These are phyloP conservation scores for Sternarchorhynchus goeldii DNA, from an alignment of 2,797 vertebrate species.

Conservation along the genomic window DNA sequence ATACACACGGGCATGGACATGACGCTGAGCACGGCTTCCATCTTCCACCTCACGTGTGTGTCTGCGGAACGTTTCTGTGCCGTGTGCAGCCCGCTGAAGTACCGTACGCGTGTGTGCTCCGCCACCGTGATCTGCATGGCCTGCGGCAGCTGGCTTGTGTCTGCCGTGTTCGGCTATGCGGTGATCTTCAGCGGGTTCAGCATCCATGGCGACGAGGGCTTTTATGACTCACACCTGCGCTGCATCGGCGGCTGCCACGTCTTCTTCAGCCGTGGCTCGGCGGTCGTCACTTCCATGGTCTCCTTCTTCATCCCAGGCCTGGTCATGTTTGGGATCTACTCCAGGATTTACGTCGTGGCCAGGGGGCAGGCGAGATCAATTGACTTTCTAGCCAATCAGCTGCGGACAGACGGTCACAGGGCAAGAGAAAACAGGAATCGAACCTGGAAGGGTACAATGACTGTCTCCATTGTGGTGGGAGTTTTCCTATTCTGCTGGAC, in stretches of 20 bases:
- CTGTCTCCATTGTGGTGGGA: slow-evolving; percentile 51
- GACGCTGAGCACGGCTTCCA: slow-evolving; percentile 66
- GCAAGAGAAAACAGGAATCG: not conserved
- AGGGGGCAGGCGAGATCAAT: slow-evolving; percentile 49
- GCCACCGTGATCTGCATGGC: slow-evolving; percentile 44
- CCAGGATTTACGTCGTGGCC: slow-evolving; percentile 51
- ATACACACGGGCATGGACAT: slow-evolving; percentile 71
- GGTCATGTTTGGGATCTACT: slow-evolving; percentile 54
- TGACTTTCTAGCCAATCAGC: slow-evolving; percentile 33
- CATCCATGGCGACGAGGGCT: slow-evolving; percentile 40
- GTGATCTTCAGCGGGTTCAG: slow-evolving; percentile 42
- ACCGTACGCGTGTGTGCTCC: slow-evolving; percentile 35
- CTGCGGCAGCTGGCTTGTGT: slow-evolving; percentile 47
- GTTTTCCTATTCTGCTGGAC: slow-evolving; percentile 56
- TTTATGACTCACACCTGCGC: slow-evolving; percentile 15
- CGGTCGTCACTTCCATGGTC: slow-evolving; percentile 40
- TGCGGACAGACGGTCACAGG: slow-evolving; percentile 28
- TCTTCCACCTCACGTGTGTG: slow-evolving; percentile 73
- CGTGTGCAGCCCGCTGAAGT: slow-evolving; percentile 52
- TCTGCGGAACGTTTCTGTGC: slow-evolving; percentile 69
- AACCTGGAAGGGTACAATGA: slow-evolving; percentile 48
- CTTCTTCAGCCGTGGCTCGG: slow-evolving; percentile 42
- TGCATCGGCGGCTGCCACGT: slow-evolving; percentile 53
- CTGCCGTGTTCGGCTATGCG: slow-evolving; percentile 22
- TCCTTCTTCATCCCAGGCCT: slow-evolving; percentile 53